A percentile compares a stretch with the other conserved stretches of the same genome.
phyloP scores from a whole-genome alignment of 2,113 vertebrate species.

The Chrysemys picta region DNA sequence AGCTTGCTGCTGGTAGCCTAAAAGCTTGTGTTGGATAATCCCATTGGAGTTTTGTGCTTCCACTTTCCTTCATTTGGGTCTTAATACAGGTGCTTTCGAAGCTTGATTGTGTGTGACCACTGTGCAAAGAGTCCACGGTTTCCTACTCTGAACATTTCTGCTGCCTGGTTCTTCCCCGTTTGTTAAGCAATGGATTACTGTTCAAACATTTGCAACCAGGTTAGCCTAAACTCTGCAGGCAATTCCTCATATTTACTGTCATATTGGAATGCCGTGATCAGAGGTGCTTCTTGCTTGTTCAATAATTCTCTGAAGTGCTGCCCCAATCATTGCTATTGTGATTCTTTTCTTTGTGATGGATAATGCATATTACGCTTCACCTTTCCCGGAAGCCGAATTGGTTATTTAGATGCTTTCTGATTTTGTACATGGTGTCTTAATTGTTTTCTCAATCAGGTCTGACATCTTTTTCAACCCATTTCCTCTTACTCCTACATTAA shows the following conservation, averaged over 20 bases:
- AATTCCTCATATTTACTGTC: constrained; percentile 19
- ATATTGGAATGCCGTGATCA: neutral
- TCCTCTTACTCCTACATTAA: constrained; percentile 10
- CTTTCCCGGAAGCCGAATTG: constrained; percentile 8
- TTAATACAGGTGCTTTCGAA: constrained; percentile 21
- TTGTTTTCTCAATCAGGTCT: constrained; percentile 3
- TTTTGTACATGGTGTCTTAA: neutral
- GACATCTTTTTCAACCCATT: neutral
- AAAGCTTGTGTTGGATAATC: constrained; percentile 5
- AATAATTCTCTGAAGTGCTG: constrained; percentile 41
- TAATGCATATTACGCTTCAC: constrained; percentile 11
- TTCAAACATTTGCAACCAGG: constrained; percentile 23
- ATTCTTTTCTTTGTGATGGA: constrained; percentile 3
- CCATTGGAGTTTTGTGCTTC: constrained; percentile 37
- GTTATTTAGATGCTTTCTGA: constrained; percentile 15
- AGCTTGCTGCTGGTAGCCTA: neutral
- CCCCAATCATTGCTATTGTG: neutral
- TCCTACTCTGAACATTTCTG: constrained; percentile 13
- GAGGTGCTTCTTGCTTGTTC: constrained; percentile 18
- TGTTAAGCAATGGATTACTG: constrained; percentile 53
- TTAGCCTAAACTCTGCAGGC: constrained; percentile 5
- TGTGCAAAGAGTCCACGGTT: constrained; percentile 18
- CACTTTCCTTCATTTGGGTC: constrained; percentile 8
- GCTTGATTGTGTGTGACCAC: neutral
- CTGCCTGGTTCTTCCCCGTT: constrained; percentile 51